Conservation (phyloP, 2,888 invertebrate species). For the Eupithecia pulchellata region DNA sequence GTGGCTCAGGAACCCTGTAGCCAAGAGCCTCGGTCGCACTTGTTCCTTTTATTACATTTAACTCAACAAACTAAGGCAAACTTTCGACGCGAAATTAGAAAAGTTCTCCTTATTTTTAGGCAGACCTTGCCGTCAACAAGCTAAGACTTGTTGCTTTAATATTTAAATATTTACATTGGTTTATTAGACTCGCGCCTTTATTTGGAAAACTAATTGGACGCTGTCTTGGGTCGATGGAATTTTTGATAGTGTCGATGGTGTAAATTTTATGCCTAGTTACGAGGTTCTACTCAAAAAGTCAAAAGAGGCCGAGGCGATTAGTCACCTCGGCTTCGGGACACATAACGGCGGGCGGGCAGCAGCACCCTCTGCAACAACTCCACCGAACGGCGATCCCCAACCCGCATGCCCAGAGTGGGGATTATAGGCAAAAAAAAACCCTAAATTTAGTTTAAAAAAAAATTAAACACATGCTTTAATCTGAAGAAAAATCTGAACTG, state of each 20-base stretch:
- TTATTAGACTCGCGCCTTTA: constrained; percentile 54
- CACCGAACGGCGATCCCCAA: no score
- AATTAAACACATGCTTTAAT: no score
- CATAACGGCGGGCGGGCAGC: no score
- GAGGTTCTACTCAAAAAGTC: neutral
- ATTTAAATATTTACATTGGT: constrained; percentile 67
- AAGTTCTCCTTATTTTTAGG: constrained; percentile 60
- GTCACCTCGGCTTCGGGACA: no score
- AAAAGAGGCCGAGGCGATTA: neutral
- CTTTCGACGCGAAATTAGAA: constrained; percentile 62
- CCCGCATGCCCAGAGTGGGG: no score
- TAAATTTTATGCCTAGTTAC: neutral
- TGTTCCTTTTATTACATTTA: neutral
- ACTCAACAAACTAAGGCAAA: constrained; percentile 18
- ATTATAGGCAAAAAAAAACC: no score
- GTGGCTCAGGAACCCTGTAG: neutral
- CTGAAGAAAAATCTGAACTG: no score
- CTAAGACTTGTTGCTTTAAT: constrained; percentile 43
- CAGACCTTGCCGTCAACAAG: constrained; percentile 43
- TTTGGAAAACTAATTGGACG: constrained; percentile 46
- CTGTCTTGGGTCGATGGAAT: constrained; percentile 16
- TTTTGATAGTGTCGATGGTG: neutral
- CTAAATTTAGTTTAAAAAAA: no score
- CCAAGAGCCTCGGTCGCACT: neutral
- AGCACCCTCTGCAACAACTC: no score